Evolutionary conservation across 2,888 invertebrate species (phyloP).

Genomic region (Rugalucina vietnamica): DNA sequence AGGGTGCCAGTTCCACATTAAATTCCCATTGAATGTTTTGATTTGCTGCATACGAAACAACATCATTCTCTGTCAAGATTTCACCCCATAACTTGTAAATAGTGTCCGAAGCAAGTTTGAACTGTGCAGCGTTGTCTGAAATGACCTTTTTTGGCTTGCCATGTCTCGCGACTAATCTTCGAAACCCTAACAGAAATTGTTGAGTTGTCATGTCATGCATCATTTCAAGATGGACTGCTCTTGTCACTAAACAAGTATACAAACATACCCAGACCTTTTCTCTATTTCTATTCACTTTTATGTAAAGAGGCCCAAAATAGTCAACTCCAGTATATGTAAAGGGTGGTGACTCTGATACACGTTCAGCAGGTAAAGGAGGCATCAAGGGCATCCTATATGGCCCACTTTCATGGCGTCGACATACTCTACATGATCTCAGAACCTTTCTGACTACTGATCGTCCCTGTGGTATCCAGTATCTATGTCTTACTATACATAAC

Average conservation of each 20-base stretch:
- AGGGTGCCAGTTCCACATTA: slow-evolving; percentile 42
- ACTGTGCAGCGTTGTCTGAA: slow-evolving; percentile 13
- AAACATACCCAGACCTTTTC: slow-evolving; percentile 26
- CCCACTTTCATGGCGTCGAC: slow-evolving; percentile 41
- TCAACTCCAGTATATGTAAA: slow-evolving; percentile 16
- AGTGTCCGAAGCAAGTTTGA: slow-evolving; percentile 3
- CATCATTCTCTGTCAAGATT: slow-evolving; percentile 11
- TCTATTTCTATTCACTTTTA: background rate
- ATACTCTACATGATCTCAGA: slow-evolving; percentile 22
- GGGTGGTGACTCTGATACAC: slow-evolving; percentile 18
- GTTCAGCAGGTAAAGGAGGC: slow-evolving; percentile 25
- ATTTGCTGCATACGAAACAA: slow-evolving; percentile 25
- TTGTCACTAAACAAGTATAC: slow-evolving; percentile 11
- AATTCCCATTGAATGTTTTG: slow-evolving; percentile 31
- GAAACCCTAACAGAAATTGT: slow-evolving; percentile 9
- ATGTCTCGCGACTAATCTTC: slow-evolving; percentile 4
- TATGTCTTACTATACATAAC: slow-evolving; percentile 18
- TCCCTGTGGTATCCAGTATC: slow-evolving; percentile 40
- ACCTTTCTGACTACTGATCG: slow-evolving; percentile 28
- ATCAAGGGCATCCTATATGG: slow-evolving; percentile 45
- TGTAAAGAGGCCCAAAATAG: slow-evolving; percentile 17
- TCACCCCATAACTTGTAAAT: slow-evolving; percentile 9
- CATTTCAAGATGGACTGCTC: slow-evolving; percentile 25
- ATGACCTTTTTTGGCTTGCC: slow-evolving; percentile 2
- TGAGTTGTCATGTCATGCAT: slow-evolving; percentile 20